Evolutionary conservation across 2,888 invertebrate species (phyloP), one percentile per base, ranked within the genome.

Genomic region (Netelia melanura): DNA sequence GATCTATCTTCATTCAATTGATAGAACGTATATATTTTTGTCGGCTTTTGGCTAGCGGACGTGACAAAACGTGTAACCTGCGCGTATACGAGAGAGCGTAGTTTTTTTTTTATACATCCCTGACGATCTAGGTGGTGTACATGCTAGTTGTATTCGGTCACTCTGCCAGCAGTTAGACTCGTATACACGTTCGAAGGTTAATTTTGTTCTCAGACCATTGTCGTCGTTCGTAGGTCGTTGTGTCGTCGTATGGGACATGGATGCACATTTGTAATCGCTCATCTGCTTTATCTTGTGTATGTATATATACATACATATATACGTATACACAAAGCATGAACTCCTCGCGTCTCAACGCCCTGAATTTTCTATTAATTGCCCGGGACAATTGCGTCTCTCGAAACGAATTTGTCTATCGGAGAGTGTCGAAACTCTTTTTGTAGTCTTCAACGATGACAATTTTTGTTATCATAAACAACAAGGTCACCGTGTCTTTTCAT

Each of bases 351-450:
- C 48, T 67, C 77, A 58, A 61, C 82, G 71, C 58, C 65, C 52
- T 48, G 65, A 61, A 65, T 67, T 62, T 81, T 79, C 85, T 76
- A 82, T 86, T 84, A 79, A 86, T 81, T 81, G 71, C 70, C 23
- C 44, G 23, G 23, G 65, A 71, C 71, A 82, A 82, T 71, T 82
- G 82, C 71, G 82, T 71, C 65, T 82, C 56, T 64, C 43, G 54
- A 65, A 65, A 65, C 25, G 30, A 54, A 56, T 30, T 25, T 48
- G 21, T 62, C 38, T 44, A 56, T 64, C 23, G n/a, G 21, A 23
- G 11, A 43, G 54, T 65, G 71, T 71, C 30, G 64, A 72, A 71
- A 71, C 54, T 64, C 21, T 8, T 14, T 21, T n/a, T 21, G 48
- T 17, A 58, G 65, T n/a, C 30, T 30, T 58, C 43, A 48, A 8